Percentiles rank a stretch among this genome's conserved stretches.
These are phyloP conservation scores for Epizoanthus illoricatus DNA, from an alignment of 92 coral and sea anemone species.

Conservation along the genomic window DNA sequence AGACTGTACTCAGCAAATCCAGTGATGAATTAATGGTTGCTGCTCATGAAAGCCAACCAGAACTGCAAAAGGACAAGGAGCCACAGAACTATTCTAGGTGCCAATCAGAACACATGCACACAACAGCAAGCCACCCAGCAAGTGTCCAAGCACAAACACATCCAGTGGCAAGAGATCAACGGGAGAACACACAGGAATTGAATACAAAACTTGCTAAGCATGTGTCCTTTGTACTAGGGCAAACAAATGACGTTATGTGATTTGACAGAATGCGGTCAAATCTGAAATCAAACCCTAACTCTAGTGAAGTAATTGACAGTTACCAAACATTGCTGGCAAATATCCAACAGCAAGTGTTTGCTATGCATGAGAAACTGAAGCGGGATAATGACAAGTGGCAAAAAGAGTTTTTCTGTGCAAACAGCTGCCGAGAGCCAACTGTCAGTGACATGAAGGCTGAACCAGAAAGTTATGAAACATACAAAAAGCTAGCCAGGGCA, in stretches of 20 bases:
- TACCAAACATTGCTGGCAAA: constrained; percentile 4
- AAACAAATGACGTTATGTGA: background rate
- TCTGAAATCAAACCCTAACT: background rate
- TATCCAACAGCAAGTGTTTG: constrained; percentile 2
- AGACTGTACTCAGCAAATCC: background rate
- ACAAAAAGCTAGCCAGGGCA: constrained; percentile 13
- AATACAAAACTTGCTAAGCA: constrained; percentile 19
- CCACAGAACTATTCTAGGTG: background rate
- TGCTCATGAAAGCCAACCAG: background rate
- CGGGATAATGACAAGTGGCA: background rate
- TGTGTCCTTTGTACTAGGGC: constrained; percentile 20
- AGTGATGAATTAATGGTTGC: background rate
- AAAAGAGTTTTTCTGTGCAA: constrained; percentile 12
- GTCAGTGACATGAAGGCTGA: background rate
- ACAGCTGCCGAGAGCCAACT: constrained; percentile 8
- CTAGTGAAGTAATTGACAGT: background rate
- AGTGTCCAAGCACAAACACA: background rate
- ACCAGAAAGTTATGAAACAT: background rate
- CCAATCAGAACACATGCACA: background rate
- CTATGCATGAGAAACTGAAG: constrained; percentile 19
- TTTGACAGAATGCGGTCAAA: constrained; percentile 13
- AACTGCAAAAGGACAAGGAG: background rate
- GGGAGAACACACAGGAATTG: background rate
- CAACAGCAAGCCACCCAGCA: background rate
- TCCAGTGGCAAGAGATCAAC: background rate